phyloP scores from a whole-genome alignment of 2,888 invertebrate genomes.

The Apotomis capreana region DNA sequence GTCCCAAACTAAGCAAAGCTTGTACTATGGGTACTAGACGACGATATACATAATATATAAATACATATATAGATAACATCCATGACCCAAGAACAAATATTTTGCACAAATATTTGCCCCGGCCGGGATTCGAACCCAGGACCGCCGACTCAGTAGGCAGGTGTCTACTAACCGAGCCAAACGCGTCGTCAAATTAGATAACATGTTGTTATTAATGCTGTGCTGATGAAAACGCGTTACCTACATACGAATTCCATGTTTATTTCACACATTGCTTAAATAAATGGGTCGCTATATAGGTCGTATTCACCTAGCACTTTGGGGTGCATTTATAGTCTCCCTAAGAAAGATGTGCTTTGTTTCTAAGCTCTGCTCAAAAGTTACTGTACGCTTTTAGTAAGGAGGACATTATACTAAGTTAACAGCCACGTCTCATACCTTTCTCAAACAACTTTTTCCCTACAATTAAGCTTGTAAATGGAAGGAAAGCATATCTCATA shows the following conservation, averaged over 20 bases:
- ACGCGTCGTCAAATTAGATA: too few species aligned
- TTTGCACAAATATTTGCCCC: too few species aligned
- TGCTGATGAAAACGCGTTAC: not conserved
- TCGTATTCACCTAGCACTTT: not conserved
- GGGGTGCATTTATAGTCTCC: not conserved
- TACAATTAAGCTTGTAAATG: conserved; percentile 30
- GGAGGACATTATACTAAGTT: not conserved
- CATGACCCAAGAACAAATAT: too few species aligned
- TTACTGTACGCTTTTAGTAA: conserved; percentile 10
- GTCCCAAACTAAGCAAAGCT: too few species aligned
- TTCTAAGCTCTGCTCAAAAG: conserved; percentile 1
- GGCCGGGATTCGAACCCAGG: too few species aligned
- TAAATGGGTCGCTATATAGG: not conserved
- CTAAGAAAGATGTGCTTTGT: conserved; percentile 9
- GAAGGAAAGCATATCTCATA: conserved; percentile 31
- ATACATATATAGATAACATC: too few species aligned
- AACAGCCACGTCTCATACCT: conserved; percentile 14
- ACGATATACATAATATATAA: too few species aligned
- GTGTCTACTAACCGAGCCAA: too few species aligned
- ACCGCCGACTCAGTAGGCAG: too few species aligned
- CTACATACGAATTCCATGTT: not conserved
- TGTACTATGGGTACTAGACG: too few species aligned
- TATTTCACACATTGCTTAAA: not conserved
- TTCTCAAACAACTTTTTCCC: conserved; percentile 16
- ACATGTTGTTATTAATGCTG: too few species aligned